A percentile compares a stretch with the other conserved stretches of the same genome.
Evolutionary conservation across 2,797 vertebrate genomes (phyloP).

Genomic region (Danio kyathit): DNA sequence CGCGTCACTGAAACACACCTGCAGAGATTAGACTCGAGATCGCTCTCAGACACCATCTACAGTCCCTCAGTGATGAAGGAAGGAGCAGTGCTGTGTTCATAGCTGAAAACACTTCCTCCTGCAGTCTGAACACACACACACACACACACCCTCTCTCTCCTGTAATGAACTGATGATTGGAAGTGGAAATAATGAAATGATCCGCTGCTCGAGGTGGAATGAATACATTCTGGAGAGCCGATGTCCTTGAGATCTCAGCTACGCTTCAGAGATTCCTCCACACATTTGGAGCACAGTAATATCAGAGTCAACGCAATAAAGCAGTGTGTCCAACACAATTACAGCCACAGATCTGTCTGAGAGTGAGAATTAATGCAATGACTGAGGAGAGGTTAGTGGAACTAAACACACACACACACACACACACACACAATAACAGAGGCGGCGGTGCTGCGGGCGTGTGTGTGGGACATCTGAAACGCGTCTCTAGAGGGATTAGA

Average conservation of each 20-base stretch:
- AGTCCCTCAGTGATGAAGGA: too few species aligned
- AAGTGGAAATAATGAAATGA: conserved; percentile 58
- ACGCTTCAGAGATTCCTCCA: conserved; percentile 42
- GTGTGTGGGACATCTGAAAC: conserved; percentile 27
- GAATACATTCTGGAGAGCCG: conserved; percentile 25
- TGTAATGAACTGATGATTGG: conserved; percentile 53
- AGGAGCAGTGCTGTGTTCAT: too few species aligned
- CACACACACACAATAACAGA: conserved; percentile 20
- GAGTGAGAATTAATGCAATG: conserved; percentile 53
- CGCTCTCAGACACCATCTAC: too few species aligned
- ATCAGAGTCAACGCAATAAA: conserved; percentile 50
- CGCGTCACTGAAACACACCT: too few species aligned
- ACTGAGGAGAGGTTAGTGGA: conserved; percentile 36
- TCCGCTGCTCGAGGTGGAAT: conserved; percentile 40
- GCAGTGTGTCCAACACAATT: conserved; percentile 51
- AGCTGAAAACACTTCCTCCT: too few species aligned
- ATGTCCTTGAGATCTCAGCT: conserved; percentile 58
- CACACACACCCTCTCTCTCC: neutral
- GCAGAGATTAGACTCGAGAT: too few species aligned
- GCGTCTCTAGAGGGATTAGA: conserved; percentile 40
- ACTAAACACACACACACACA: conserved; percentile 40
- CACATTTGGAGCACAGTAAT: conserved; percentile 24
- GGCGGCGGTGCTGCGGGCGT: conserved; percentile 7
- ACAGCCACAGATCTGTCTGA: conserved; percentile 58
- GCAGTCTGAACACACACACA: neutral